Conservation (phyloP, 2,113 vertebrate genomes). For the Empidonax alnorum region DNA sequence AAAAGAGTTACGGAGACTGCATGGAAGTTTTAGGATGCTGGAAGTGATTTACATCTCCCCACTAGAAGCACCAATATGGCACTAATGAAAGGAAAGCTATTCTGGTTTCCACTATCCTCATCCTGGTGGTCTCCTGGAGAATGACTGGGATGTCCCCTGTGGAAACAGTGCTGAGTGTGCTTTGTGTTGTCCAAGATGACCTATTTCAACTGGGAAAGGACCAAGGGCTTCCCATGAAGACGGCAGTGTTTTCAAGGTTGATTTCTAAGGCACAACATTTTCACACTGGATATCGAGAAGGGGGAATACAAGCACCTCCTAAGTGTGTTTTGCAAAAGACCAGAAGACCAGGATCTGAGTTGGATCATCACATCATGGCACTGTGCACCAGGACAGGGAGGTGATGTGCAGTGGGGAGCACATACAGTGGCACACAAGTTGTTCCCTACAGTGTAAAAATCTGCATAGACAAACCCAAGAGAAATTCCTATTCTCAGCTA, state of each 20-base stretch:
- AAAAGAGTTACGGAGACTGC: not conserved
- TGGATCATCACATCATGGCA: not conserved
- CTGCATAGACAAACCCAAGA: not conserved
- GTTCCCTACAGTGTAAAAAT: not conserved
- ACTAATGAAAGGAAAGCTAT: not conserved
- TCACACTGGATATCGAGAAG: not conserved
- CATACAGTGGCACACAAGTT: fast-evolving
- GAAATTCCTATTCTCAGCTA: not conserved
- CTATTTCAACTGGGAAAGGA: not conserved
- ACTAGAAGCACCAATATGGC: not conserved
- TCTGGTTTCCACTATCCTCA: not conserved
- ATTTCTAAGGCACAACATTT: not conserved
- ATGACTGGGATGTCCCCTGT: not conserved
- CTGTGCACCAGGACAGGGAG: fast-evolving
- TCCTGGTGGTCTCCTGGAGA: not conserved
- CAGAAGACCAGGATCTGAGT: not conserved
- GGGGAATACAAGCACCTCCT: not conserved
- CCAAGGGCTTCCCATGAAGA: not conserved
- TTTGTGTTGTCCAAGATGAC: not conserved
- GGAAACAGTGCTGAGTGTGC: not conserved
- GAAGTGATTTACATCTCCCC: not conserved
- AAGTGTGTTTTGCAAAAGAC: not conserved
- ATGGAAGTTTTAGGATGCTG: not conserved
- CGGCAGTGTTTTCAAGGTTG: not conserved
- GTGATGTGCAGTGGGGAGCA: not conserved